A percentile compares a stretch with the other conserved stretches of the same genome.
These are phyloP conservation scores for Oostethus manadensis DNA, from an alignment of 2,113 vertebrate species.

Conservation along the genomic window DNA sequence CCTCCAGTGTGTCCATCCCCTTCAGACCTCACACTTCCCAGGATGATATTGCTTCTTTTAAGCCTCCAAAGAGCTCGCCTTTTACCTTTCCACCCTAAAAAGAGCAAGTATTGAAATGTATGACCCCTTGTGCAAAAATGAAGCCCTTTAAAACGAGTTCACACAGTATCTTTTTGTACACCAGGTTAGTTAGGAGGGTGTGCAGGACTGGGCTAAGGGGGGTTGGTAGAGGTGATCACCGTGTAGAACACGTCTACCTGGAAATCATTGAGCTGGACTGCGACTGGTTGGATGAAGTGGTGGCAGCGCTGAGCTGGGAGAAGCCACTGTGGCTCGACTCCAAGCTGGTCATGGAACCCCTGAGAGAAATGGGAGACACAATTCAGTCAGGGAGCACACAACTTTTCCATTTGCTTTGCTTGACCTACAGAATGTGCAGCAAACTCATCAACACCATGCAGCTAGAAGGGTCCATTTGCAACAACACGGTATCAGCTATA, in stretches of 20 bases:
- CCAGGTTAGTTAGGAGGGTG: conserved; percentile 16
- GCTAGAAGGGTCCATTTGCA: not conserved
- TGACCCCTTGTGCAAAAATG: conserved; percentile 59
- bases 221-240: conserved; percentile 13
- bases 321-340: conserved; percentile 98
- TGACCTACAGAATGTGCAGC: conserved; percentile 18
- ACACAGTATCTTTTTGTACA: conserved; percentile 21
- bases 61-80: conserved; percentile 12
- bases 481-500: not conserved
- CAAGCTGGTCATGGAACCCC: conserved; percentile 96
- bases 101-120: conserved; percentile 35
- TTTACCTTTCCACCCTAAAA: not conserved
- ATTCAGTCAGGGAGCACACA: not conserved
- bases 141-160: conserved; percentile 63
- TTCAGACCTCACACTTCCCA: conserved; percentile 6
- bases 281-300: conserved; percentile 91
- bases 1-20: conserved; percentile 42
- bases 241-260: conserved; percentile 76
- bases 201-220: not conserved
- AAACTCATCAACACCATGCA: conserved; percentile 41
- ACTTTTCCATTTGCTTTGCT: not conserved
- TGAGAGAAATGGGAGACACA: conserved; percentile 47
- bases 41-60: conserved; percentile 56
- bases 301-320: conserved; percentile 94
- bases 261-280: conserved; percentile 96